Base-by-base conservation (phyloP, 2,797 vertebrate genomes). In the Coracias cyanogaster region DNA sequence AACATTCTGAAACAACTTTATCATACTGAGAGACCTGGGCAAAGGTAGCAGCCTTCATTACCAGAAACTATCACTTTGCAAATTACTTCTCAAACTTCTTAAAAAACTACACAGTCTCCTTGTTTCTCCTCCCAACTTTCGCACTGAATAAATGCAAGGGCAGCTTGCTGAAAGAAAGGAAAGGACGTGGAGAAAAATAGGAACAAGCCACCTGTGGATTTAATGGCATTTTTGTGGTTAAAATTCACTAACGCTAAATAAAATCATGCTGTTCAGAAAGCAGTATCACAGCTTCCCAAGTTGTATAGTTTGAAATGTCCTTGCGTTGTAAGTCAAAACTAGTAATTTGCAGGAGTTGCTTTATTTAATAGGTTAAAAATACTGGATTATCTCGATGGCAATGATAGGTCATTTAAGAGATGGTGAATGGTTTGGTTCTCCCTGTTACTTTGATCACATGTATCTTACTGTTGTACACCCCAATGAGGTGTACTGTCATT, bases 41-140 rank as follows among this genome's bases (percentile, higher is more conserved):
- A 96, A 93, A 96, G 83, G 93, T 92, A 93, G 22, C 29, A 82
- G 35, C 70, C 87, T 83, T 89, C 81, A 87, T 97, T 89, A 96
- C 66, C n/a, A 84, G 84, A 82, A 86, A 78, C 29, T n/a, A 94
- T 76, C 52, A 88, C 24, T 96, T 93, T 72, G 29, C 19, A 94
- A 86, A 96, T 92, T 95, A 70, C 54, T 90, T 78, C 65, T 89
- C 93, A 76, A 91, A 94, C 35, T 93, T 89, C 60, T 82, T 46
- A 29, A 73, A 93, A 94, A 64, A 10, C 6, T 62, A 62, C 31
- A 52, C 0, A 2, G 7, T 84, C 16, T 87, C 48, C 49, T 33
- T 31, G 33, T 19, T 5, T 2, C 2, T 2, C 7, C 21, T 12
- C 3, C 25, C 22, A 61, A 37, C 29, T 89, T 84, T 61, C 64